A percentile compares a stretch with the other conserved stretches of the same genome.
Conservation (phyloP, 2,113 vertebrate genomes). For the Microcebus jonahi region DNA sequence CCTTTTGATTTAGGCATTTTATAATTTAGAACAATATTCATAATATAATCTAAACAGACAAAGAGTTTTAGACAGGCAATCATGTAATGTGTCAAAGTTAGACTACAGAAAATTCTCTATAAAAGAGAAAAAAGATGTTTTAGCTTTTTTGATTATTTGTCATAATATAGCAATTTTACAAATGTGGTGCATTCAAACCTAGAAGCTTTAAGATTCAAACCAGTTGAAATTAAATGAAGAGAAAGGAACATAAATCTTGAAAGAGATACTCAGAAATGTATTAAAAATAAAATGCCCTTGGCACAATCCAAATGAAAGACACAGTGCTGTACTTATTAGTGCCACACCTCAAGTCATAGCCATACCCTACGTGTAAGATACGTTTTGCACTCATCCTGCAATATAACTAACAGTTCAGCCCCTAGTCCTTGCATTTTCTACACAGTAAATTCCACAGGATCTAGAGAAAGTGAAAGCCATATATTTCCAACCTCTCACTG, state of each 20-base stretch:
- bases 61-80: slow-evolving; percentile 57
- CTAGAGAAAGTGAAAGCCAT: not conserved
- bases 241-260: slow-evolving; percentile 67
- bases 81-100: slow-evolving; percentile 51
- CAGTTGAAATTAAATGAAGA: slow-evolving; percentile 46
- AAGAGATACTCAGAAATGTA: not conserved
- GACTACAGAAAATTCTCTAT: slow-evolving; percentile 26
- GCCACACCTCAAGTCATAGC: not conserved
- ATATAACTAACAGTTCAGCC: not conserved
- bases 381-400: not conserved
- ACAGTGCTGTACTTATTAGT: not conserved
- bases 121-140: slow-evolving; percentile 55
- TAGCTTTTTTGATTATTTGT: slow-evolving; percentile 63
- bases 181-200: slow-evolving; percentile 53
- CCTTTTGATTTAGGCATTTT: slow-evolving; percentile 10
- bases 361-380: not conserved
- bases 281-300: slow-evolving; percentile 22
- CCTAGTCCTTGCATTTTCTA: not conserved
- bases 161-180: slow-evolving; percentile 59
- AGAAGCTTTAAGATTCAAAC: slow-evolving; percentile 36
- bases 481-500: not conserved
- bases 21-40: slow-evolving; percentile 34
- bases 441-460: not conserved
- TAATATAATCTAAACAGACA: slow-evolving; percentile 43
- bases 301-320: slow-evolving; percentile 15